Conservation (phyloP, 2,113 vertebrate genomes). For the Eira barbara region DNA sequence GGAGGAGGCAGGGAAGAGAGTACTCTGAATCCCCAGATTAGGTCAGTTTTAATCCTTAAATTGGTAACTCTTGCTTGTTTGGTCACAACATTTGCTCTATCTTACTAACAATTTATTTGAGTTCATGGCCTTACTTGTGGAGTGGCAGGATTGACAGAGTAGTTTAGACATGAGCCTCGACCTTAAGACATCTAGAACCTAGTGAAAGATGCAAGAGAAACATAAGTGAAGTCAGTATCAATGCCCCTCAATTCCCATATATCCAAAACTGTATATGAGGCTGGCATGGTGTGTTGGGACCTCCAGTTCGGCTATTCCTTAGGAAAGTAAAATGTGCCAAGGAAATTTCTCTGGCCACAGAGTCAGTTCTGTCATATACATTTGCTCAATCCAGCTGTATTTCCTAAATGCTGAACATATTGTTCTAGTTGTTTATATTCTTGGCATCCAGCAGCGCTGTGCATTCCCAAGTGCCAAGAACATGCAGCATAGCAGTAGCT, state of each 20-base stretch:
- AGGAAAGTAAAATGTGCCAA: not conserved
- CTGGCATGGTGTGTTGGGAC: not conserved
- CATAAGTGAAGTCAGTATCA: not conserved
- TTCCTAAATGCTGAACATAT: slow-evolving; percentile 66
- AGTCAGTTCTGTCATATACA: not conserved
- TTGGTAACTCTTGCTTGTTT: not conserved
- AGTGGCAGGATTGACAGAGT: not conserved
- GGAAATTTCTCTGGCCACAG: slow-evolving; percentile 31
- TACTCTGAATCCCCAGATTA: not conserved
- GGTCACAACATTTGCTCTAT: not conserved
- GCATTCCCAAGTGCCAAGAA: not conserved
- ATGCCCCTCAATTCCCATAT: not conserved
- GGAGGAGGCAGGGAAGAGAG: not conserved
- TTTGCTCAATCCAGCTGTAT: slow-evolving; percentile 53
- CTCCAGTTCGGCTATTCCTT: not conserved
- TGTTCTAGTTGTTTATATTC: slow-evolving; percentile 59
- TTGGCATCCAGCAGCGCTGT: slow-evolving; percentile 35
- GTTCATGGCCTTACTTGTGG: not conserved
- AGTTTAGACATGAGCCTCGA: not conserved
- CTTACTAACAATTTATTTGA: not conserved
- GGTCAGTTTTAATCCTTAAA: not conserved
- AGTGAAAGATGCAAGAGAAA: not conserved
- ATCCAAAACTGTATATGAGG: not conserved
- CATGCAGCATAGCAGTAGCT: not conserved
- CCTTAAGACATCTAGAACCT: not conserved